Conservation (phyloP, 2,113 vertebrate species). For the Macquaria ambigua region DNA sequence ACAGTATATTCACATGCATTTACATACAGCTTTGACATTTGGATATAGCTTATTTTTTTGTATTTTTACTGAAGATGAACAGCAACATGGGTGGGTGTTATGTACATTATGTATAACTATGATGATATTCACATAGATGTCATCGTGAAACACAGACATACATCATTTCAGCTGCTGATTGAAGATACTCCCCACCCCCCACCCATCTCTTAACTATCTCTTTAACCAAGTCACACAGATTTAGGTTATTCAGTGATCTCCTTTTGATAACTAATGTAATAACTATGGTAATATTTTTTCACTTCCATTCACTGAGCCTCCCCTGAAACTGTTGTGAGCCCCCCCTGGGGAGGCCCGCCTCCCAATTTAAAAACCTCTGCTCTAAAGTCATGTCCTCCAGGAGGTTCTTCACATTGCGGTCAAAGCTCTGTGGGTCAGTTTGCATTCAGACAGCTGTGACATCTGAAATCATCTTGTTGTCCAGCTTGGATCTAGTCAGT, state of each 20-base stretch:
- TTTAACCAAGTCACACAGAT: too few relatives aligned
- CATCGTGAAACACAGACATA: background rate
- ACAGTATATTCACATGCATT: background rate
- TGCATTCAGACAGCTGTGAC: slow-evolving; percentile 6
- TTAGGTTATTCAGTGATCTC: too few relatives aligned
- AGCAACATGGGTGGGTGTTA: background rate
- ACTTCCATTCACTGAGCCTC: too few relatives aligned
- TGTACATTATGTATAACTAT: background rate
- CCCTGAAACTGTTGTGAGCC: too few relatives aligned
- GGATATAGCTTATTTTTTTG: slow-evolving; percentile 48
- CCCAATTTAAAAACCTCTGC: too few relatives aligned
- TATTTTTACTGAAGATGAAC: background rate
- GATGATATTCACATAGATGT: background rate
- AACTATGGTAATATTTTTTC: too few relatives aligned
- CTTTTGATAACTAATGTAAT: too few relatives aligned
- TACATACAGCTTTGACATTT: background rate
- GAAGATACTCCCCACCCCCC: too few relatives aligned
- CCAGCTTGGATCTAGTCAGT: background rate
- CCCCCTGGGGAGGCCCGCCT: too few relatives aligned
- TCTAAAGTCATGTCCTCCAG: background rate
- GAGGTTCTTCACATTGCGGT: background rate
- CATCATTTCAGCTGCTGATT: background rate
- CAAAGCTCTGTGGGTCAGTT: slow-evolving; percentile 1
- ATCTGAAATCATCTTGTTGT: background rate
- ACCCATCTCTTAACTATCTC: too few relatives aligned